Evolutionary conservation across 2,113 vertebrate species (phyloP), one percentile per base, ranked within the genome.

Genomic region (Sander vitreus): DNA sequence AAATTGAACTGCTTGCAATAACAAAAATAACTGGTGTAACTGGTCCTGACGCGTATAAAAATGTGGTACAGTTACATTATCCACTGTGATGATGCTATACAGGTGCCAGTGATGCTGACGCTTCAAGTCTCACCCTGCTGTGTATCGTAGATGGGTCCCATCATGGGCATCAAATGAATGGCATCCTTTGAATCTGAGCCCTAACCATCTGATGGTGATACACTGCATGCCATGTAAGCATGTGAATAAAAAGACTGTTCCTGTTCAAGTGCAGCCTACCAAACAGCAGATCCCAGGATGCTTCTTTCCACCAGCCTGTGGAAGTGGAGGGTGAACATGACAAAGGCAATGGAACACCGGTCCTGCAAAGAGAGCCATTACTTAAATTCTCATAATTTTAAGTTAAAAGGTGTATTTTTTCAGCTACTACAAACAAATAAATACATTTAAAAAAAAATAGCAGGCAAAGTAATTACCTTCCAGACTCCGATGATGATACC

Each of bases 301-400:
- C 96, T 97, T 92, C 92, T 97, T 92, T 99, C 97, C 86, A 98
- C 86, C 47, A 99, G 96, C 58, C 83, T 93, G 92, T 98, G 93
- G 92, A 96, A 95, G 93, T 99, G 97, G 78, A 99, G 95, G 81
- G 88, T 96, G 10, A 90, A 93, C 93, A 95, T 93, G 85, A 99
- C 76, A 88, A 99, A 98, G 55, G 97, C 97, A 73, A 99, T 90
- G 15, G 95, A 89, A 57, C 25, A 0, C 65, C 89, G 74, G 33
- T 79, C 95, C 97, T 99, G 94, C 39, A 93, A 94, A 95, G 65
- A 89, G 59, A 86, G 12, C 3, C 30, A 53, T 53, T 18, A 30
- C 21, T 51, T 47, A 0, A 54, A 54, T 83, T 70, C 23, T 30
- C 30, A 5, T 27, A 3, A 62, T 51, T 68, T 23, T 71, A 11